These are phyloP conservation scores for Tetanocera ferruginea DNA, from an alignment of 2,888 invertebrate species.

Conservation along the genomic window DNA sequence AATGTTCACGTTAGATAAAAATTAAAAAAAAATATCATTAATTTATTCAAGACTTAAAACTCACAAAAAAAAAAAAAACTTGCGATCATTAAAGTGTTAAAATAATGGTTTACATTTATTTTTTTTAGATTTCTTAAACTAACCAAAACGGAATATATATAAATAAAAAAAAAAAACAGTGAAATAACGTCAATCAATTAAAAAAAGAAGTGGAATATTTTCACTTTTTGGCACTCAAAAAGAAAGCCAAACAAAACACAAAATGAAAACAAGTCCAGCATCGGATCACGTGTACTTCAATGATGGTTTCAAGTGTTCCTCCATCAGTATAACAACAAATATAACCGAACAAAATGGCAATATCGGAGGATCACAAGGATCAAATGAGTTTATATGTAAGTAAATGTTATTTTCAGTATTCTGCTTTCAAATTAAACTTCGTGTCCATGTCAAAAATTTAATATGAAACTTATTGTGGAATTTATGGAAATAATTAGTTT, in stretches of 20 bases:
- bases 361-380: constrained; percentile 71
- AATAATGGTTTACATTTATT: no score
- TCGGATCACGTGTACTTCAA: constrained; percentile 68
- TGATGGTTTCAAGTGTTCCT: constrained; percentile 67
- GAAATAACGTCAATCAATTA: not conserved
- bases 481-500: not conserved
- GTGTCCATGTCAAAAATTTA: no score
- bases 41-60: not conserved
- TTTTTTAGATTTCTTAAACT: no score
- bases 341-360: constrained; percentile 59
- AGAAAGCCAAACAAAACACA: constrained; percentile 37
- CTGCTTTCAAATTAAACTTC: no score
- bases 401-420: constrained; percentile 38
- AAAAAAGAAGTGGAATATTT: not conserved
- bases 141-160: not conserved
- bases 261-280: constrained; percentile 63
- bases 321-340: constrained; percentile 65
- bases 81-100: not conserved
- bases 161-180: not conserved
- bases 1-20: no score
- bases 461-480: not conserved
- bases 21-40: not conserved
- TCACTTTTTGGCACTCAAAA: not conserved
- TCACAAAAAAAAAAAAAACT: not conserved
- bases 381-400: constrained; percentile 73